Evolutionary conservation across 2,113 vertebrate species (phyloP), one percentile per base, ranked within the genome.

Genomic region (Chinchilla lanigera): DNA sequence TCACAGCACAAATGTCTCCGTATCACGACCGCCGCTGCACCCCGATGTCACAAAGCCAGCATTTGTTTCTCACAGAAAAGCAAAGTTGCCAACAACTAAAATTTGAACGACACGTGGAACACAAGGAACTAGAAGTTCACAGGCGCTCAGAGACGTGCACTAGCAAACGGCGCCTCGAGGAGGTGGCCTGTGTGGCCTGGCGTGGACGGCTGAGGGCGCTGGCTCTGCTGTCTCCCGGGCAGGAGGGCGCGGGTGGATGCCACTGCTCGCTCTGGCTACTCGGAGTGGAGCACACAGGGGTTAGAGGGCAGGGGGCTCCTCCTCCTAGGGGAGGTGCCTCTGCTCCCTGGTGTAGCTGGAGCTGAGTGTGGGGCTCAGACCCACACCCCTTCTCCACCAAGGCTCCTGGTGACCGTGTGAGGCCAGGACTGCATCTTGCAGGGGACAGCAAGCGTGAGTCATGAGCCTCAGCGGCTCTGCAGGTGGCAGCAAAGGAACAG

Each of bases 161-260:
- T 0, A 4, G 60, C 3, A 58, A 22, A 17, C 0, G 6, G 50
- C 0, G 12, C 47, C 38, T 22, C 2, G 5, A 16, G 3, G 4
- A 28, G 17, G 41, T 4, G 7, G 30, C n/a, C 67, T 20, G 67
- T 28, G 41, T 4, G 11, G 75, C 35, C 65, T 19, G 17, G 65
- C 35, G 16, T 7, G 10, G n/a, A 19, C 16, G 5, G 41, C 24
- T 22, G 2, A 28, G 41, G 75, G 67, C 1, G 67, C 67, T 69
- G 0, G 7, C 65, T n/a, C 16, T n/a, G 65, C 65, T 6, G 1
- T 30, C 65, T 9, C 65, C 20, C 1, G 71, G 10, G 71, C 5
- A 13, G 38, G 38, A 75, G 41, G 38, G 41, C 38, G n/a, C n/a
- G 8, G n/a, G 67, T 33, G 30, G 26, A 4, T 63, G 61, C 58